Evolutionary conservation across 2,113 vertebrate genomes (phyloP), one percentile per base, ranked within the genome.

Genomic region (Dromiciops gliroides): DNA sequence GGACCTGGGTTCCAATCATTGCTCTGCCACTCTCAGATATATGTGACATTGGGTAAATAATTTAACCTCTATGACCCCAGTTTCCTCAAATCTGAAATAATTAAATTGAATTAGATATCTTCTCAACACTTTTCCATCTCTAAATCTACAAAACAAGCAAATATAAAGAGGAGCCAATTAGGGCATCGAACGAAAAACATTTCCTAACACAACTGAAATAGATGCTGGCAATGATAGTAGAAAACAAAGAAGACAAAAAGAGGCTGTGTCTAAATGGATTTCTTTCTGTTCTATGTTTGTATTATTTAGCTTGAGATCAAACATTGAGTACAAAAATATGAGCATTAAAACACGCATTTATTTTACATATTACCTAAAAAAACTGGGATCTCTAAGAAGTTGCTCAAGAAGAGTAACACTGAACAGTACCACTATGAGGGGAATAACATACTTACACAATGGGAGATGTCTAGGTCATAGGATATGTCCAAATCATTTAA

Each of bases 221-320:
- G n/a, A 44, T 16, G 14, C 19, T 22, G 44, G 51, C 0, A 26
- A 0, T 0, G 4, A 44, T 16, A 44, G 7, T 26, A 4, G 2
- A 8, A 2, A 28, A 52, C 67, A 97, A 91, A 50, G 25, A 93
- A 83, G 1, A 51, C 96, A 83, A 10, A 93, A 50, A 83, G 91
- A 51, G 56, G 10, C 48, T 51, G 3, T 51, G n/a, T 28, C 9
- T 93, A 50, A 51, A 90, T 75, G 22, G 4, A 28, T 90, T 93
- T 90, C 75, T 51, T 51, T 23, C 14, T 49, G 3, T 94, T 0
- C 0, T 90, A 51, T 52, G 89, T 92, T 93, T 90, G 0, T 37
- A 19, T n/a, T 31, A 89, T 50, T 10, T 89, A 88, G 24, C n/a
- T 90, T 0, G 22, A 47, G 47, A 88, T 93, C 92, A 93, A 90